Base-by-base conservation (phyloP, 2,888 invertebrate genomes). In the Tortricodes alternella region DNA sequence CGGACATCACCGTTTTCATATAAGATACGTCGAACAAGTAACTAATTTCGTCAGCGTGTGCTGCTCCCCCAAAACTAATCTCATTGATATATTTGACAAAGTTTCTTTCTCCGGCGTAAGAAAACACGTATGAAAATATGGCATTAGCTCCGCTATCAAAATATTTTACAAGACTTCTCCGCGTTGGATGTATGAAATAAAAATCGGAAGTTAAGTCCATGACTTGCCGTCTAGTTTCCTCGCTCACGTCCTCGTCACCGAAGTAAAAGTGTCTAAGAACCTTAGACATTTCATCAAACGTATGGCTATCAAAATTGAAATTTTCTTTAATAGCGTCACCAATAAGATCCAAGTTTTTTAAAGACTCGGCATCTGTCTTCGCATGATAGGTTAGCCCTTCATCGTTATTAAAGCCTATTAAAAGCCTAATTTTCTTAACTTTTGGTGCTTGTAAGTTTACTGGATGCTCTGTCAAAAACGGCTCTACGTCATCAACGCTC, bases 161-260 rank as follows among this genome's bases (percentile, higher is more conserved):
- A 46, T 55, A 51, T 29, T 46, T 50, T 5, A 21, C 39, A 3
- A 80, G 69, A n/a, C 73, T 71, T 37, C 66, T 64, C 27, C 76
- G 76, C 0, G 53, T 72, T n/a, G 78, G 75, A 48, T 69, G 63
- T 29, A 70, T 73, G 5, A 72, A 43, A 18, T 51, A 53, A 15
- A 68, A 67, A 60, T 82, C 82, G 0, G 75, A 71, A 2, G 56
- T 39, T 52, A 77, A 73, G 41, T 80, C 74, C 4, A 62, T 62
- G 1, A 79, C 11, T 24, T 74, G 70, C 29, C 71, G 53, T 60
- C 66, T 64, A 0, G 72, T 53, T 4, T 75, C 70, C 21, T 68
- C 58, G 16, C 44, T 61, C 1, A 65, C 15, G 35, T 50, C 50
- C 24, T 66, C 59, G 19, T 69, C 66, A 13, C 67, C 67, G 8